Conservation (phyloP, 2,797 vertebrate genomes). For the Brotula barbata region DNA sequence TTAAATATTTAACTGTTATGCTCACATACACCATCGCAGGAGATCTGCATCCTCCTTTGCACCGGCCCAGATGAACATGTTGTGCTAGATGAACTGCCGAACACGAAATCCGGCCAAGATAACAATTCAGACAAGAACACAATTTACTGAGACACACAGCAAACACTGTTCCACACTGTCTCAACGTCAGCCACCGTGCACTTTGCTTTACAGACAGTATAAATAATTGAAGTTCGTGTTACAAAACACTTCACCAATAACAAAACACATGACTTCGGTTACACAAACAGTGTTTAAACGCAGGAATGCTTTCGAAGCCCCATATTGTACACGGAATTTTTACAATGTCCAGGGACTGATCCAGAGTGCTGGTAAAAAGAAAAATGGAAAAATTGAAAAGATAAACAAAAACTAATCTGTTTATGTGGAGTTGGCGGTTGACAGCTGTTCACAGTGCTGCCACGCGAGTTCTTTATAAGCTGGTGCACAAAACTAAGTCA, state of each 20-base stretch:
- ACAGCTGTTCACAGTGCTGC: background rate
- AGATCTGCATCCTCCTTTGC: too few relatives aligned
- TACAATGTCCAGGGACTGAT: background rate
- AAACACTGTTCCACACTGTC: background rate
- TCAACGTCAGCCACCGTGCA: slow-evolving; percentile 12
- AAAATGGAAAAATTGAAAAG: background rate
- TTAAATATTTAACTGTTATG: slow-evolving; percentile 8
- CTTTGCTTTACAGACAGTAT: slow-evolving; percentile 10
- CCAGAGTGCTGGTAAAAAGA: background rate
- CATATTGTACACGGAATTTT: background rate
- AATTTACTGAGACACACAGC: slow-evolving; percentile 37
- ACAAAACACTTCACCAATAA: slow-evolving; percentile 10
- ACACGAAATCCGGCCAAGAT: background rate
- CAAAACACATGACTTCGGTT: slow-evolving; percentile 9
- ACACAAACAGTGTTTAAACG: slow-evolving; percentile 1
- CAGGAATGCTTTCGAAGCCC: background rate
- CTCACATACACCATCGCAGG: slow-evolving; percentile 54
- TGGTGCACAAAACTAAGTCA: too few relatives aligned
- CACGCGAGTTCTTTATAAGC: too few relatives aligned
- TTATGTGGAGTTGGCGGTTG: background rate
- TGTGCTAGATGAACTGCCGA: too few relatives aligned
- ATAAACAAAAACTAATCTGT: background rate
- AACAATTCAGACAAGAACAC: slow-evolving; percentile 6
- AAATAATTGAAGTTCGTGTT: slow-evolving; percentile 37
- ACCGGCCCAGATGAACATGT: slow-evolving; percentile 7